These are phyloP conservation scores for Lophius piscatorius DNA, from an alignment of 2,113 vertebrate genomes.

Conservation along the genomic window DNA sequence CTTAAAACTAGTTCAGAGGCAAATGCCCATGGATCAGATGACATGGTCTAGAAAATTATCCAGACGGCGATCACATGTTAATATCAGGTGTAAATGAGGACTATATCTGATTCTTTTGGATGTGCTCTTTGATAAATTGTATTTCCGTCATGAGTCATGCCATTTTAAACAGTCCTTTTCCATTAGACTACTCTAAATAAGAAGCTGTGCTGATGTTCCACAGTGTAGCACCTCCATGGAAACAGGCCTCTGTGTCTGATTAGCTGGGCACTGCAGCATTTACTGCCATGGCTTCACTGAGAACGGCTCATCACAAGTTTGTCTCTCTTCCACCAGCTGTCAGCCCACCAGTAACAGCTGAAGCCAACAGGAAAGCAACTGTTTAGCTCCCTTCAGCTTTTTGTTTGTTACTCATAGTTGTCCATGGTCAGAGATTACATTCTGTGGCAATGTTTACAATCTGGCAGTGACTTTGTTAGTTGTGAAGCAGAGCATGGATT, in stretches of 20 bases:
- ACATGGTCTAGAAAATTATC: neutral
- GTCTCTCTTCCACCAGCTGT: conserved; percentile 36
- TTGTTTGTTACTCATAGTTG: neutral
- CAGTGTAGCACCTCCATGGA: conserved; percentile 50
- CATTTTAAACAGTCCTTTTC: conserved; percentile 38
- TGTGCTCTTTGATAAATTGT: neutral
- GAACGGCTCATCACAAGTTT: conserved; percentile 19
- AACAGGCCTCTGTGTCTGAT: conserved; percentile 64
- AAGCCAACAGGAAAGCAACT: conserved; percentile 10
- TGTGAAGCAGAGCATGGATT: neutral
- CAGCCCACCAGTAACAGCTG: conserved; percentile 5
- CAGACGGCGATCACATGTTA: neutral
- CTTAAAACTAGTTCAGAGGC: no score
- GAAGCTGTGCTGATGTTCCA: conserved; percentile 56
- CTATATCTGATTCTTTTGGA: conserved; percentile 5
- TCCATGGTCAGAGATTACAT: conserved; percentile 3
- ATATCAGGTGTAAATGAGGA: no score
- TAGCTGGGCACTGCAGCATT: conserved; percentile 39
- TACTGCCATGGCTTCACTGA: conserved; percentile 29
- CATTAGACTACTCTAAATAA: conserved; percentile 41
- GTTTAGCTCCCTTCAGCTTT: neutral
- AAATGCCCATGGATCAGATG: neutral
- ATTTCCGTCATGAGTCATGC: conserved; percentile 17
- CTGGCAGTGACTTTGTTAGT: neutral
- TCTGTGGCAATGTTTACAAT: neutral